Conservation (phyloP, 1,140 invertebrate genomes). For the Pantala flavescens region DNA sequence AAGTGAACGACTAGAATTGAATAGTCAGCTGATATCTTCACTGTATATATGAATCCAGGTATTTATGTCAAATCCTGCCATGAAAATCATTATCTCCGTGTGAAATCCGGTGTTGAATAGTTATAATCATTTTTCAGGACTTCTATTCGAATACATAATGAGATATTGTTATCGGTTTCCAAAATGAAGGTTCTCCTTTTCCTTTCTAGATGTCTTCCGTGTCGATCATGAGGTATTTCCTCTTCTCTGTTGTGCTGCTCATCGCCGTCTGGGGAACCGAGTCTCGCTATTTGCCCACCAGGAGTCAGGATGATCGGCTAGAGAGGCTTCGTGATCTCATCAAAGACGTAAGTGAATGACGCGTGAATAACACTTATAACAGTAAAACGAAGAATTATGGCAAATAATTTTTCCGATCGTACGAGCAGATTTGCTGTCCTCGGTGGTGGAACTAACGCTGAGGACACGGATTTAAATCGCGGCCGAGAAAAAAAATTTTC, state of each 20-base stretch:
- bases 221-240: background rate
- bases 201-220: background rate
- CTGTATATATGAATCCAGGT: too few relatives aligned
- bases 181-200: background rate
- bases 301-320: conserved; percentile 42
- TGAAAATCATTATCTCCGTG: too few relatives aligned
- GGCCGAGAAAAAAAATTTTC: too few relatives aligned
- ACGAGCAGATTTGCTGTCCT: conserved; percentile 5
- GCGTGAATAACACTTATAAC: too few relatives aligned
- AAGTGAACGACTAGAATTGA: too few relatives aligned
- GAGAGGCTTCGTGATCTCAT: conserved; percentile 45
- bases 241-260: background rate
- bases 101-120: too few relatives aligned
- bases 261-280: conserved; percentile 24
- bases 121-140: too few relatives aligned
- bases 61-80: too few relatives aligned
- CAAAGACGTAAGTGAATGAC: conserved; percentile 40
- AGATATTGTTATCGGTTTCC: too few relatives aligned
- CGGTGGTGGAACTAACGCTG: conserved; percentile 11
- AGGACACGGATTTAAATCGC: too few relatives aligned
- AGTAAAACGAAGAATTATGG: conserved; percentile 20
- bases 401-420: background rate
- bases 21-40: too few relatives aligned
- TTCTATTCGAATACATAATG: too few relatives aligned
- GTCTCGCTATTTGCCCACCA: conserved; percentile 43